Evolutionary conservation across 2,113 vertebrate species (phyloP).

Genomic region (Fukomys damarensis): DNA sequence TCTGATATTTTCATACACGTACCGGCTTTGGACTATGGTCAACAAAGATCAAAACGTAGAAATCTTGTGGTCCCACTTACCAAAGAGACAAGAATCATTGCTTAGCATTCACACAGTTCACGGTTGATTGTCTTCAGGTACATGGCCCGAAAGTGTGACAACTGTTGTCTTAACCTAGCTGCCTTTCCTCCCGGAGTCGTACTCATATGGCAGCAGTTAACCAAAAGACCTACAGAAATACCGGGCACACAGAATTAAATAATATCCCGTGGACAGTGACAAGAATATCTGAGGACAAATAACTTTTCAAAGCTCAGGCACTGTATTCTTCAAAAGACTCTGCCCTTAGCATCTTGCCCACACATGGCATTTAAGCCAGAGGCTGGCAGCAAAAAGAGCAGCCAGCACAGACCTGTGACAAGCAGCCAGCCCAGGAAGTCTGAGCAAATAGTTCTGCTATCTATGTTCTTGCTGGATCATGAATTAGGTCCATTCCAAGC

Average conservation of each 20-base stretch:
- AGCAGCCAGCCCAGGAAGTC: neutral
- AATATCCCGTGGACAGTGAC: neutral
- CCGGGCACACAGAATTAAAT: neutral
- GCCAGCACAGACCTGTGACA: neutral
- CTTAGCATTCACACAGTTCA: neutral
- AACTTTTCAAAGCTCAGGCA: neutral
- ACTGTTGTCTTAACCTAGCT: neutral
- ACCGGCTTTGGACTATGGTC: neutral
- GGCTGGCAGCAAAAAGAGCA: neutral
- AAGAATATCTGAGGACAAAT: neutral
- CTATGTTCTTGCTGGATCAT: conserved; percentile 11
- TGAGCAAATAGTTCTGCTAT: neutral
- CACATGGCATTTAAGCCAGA: neutral
- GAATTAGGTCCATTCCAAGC: neutral
- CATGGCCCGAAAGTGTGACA: neutral
- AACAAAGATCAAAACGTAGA: neutral
- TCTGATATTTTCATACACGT: neutral
- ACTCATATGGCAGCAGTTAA: neutral
- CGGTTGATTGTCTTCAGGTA: neutral
- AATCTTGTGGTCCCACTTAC: neutral
- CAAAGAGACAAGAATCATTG: neutral
- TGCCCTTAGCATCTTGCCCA: neutral
- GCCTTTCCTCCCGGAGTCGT: neutral
- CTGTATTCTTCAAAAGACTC: neutral
- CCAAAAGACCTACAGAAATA: neutral